phyloP scores from a whole-genome alignment of 2,113 vertebrate species.

The Cyphomyrus plagiostoma region DNA sequence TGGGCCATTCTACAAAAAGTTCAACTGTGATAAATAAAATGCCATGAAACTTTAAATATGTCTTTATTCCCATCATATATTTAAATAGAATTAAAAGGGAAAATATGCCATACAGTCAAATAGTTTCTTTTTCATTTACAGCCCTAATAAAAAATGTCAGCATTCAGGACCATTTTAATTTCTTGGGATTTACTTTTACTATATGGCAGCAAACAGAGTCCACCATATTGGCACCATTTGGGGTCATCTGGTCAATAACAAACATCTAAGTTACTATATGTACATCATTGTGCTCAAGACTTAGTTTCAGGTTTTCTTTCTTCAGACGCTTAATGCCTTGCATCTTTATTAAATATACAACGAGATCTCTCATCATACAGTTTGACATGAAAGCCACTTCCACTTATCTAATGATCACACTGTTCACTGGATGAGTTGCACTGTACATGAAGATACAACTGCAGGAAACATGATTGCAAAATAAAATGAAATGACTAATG shows the following conservation, averaged over 20 bases:
- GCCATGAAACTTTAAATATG: slow-evolving; percentile 8
- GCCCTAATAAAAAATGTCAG: neutral
- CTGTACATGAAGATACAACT: neutral
- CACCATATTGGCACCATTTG: neutral
- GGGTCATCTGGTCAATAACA: slow-evolving; percentile 19
- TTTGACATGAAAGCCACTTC: neutral
- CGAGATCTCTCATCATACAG: neutral
- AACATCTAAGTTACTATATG: slow-evolving; percentile 27
- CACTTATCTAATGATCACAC: neutral
- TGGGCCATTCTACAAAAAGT: neutral
- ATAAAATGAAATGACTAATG: slow-evolving; percentile 14
- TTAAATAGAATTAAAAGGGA: neutral
- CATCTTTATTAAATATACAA: neutral
- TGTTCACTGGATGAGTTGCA: neutral
- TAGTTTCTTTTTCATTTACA: neutral
- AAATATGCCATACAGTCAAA: neutral
- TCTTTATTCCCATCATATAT: slow-evolving; percentile 5
- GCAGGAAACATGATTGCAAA: neutral
- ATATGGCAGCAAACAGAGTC: neutral
- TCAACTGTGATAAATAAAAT: neutral
- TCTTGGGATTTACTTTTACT: neutral
- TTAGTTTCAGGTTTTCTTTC: neutral
- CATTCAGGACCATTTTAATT: neutral
- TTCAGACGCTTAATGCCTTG: neutral
- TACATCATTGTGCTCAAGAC: slow-evolving; percentile 15